A percentile compares a stretch with the other conserved stretches of the same genome.
phyloP scores from a whole-genome alignment of 2,888 invertebrate species.

The Matsumyia berberina region DNA sequence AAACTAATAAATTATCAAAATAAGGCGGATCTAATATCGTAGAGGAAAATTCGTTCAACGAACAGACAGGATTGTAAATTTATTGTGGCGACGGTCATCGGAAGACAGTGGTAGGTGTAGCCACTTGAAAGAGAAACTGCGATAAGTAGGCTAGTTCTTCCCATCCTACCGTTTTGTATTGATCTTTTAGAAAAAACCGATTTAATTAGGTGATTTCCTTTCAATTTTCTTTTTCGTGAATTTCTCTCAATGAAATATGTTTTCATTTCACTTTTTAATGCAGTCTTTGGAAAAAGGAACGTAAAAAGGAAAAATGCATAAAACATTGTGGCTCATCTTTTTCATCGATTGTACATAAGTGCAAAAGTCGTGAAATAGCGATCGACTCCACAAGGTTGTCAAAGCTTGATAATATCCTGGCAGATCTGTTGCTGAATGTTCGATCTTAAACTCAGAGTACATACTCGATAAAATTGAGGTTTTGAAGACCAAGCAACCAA shows the following conservation, averaged over 20 bases:
- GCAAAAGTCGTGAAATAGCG: too few species aligned
- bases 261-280: slow-evolving; percentile 9
- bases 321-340: too few species aligned
- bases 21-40: slow-evolving; percentile 53
- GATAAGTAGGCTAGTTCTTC: slow-evolving; percentile 67
- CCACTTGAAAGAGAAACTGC: slow-evolving; percentile 63
- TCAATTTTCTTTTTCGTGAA: neutral
- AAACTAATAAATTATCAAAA: slow-evolving; percentile 68
- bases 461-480: too few species aligned
- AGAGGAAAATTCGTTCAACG: neutral
- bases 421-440: too few species aligned
- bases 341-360: too few species aligned
- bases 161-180: slow-evolving; percentile 67
- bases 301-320: too few species aligned
- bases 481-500: too few species aligned
- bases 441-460: too few species aligned
- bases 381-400: too few species aligned
- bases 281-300: neutral
- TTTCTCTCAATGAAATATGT: slow-evolving; percentile 5
- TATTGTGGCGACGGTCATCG: slow-evolving; percentile 44
- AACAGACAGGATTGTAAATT: slow-evolving; percentile 38
- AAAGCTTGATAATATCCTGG: too few species aligned
- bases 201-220: slow-evolving; percentile 18
- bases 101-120: slow-evolving; percentile 45
- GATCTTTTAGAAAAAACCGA: slow-evolving; percentile 32